A percentile compares a stretch with the other conserved stretches of the same genome.
Conservation (phyloP, 2,888 invertebrate species). For the Pogonocherus hispidulus region DNA sequence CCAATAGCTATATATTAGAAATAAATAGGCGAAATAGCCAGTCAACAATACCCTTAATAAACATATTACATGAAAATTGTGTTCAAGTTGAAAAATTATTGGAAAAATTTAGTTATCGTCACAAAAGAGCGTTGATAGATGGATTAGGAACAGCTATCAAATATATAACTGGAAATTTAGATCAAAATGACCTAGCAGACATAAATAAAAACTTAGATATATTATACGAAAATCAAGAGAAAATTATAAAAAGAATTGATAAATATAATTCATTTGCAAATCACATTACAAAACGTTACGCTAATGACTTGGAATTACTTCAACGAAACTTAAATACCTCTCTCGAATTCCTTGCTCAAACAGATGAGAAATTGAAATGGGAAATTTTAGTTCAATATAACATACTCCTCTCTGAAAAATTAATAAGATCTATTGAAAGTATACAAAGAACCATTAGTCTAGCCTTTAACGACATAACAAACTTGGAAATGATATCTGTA, state of each 20-base stretch:
- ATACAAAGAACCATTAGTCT: conserved; percentile 2
- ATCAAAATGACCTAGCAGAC: too few species aligned
- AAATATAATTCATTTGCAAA: background rate
- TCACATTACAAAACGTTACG: background rate
- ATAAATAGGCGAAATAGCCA: too few species aligned
- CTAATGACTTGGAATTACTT: background rate
- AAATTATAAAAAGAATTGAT: background rate
- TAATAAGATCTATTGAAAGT: background rate
- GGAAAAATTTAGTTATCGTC: too few species aligned
- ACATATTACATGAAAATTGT: too few species aligned
- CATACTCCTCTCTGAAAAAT: background rate
- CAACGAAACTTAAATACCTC: conserved; percentile 1
- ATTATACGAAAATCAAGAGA: too few species aligned
- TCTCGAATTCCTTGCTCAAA: background rate
- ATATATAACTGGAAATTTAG: too few species aligned
- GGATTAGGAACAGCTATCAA: too few species aligned
- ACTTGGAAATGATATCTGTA: background rate
- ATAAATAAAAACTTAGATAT: too few species aligned
- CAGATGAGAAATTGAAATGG: background rate
- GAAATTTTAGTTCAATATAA: background rate
- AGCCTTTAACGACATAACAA: background rate
- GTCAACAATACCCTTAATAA: too few species aligned
- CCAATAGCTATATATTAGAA: too few species aligned
- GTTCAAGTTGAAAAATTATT: too few species aligned
- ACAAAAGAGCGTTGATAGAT: too few species aligned